Base-by-base conservation (phyloP, 2,113 vertebrate genomes). In the Myotis lucifugus region DNA sequence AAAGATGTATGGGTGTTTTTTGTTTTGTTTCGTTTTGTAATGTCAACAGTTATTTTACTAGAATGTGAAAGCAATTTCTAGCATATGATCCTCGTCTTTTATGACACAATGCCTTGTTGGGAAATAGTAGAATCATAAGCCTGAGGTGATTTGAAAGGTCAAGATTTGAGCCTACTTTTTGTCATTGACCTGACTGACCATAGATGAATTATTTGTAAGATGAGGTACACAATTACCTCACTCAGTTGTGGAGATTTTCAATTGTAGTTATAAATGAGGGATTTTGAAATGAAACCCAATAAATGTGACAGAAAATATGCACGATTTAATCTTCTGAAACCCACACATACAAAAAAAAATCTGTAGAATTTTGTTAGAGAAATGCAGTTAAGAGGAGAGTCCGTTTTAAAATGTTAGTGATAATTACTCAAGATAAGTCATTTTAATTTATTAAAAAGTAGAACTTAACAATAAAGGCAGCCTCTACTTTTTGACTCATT, bases 1-100 rank as follows among this genome's bases (percentile, higher is more conserved):
- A 92, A 70, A 85, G 87, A 94, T 64, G 3, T 76, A 54, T 73
- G 88, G 84, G 29, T 89, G 40, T 94, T 96, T 94, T 97, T 89
- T 88, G 37, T 61, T 72, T 89, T 84, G 9, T 50, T 78, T 84
- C 90, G 15, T 59, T 84, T 59, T 85, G 3, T 67, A 78, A 73
- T 91, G 48, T 3, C 27, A 19, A 52, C 59, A 48, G 29, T 56
- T 77, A 56, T 72, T 88, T 86, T 93, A 32, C 61, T 89, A 93
- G 91, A 92, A 42, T 85, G 19, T 85, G 37, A 93, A 97, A 50
- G 27, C 34, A 72, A 13, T 83, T 70, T 93, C 52, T 86, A 69
- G 54, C 70, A 82, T 77, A 14, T 79, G 76, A 72, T n/a, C 23
- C n/a, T 91, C 83, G 54, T 79, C 79, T 86, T 83, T 85, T 85